Evolutionary conservation across 2,888 invertebrate species (phyloP).

Genomic region (Caenorhabditis sp.): DNA sequence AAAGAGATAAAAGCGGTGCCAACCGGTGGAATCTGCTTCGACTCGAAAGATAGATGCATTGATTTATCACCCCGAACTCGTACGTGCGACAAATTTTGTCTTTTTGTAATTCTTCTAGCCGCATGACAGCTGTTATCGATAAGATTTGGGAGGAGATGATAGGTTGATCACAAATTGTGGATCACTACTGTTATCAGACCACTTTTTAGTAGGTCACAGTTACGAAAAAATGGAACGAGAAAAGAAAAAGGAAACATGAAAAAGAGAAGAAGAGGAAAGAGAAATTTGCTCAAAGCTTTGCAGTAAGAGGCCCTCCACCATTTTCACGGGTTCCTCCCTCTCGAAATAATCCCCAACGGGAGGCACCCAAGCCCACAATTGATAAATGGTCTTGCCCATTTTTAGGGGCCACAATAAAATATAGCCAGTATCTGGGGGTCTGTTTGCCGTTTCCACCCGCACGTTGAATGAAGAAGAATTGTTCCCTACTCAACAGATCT

Average conservation of each 20-base stretch:
- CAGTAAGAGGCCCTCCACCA: constrained; percentile 11
- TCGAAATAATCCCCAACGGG: constrained; percentile 58
- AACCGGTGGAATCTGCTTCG: no score
- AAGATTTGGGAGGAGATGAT: background rate
- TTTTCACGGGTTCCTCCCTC: constrained; percentile 27
- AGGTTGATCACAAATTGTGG: background rate
- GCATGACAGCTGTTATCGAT: constrained; percentile 35
- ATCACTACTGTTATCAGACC: no score
- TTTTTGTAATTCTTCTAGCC: constrained; percentile 33
- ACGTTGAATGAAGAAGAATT: constrained; percentile 51
- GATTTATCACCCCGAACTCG: constrained; percentile 37
- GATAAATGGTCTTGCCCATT: constrained; percentile 58
- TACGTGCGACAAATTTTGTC: constrained; percentile 32
- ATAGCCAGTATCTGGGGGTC: constrained; percentile 34
- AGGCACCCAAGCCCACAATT: constrained; percentile 47
- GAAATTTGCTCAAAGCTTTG: constrained; percentile 14
- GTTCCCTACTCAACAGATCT: constrained; percentile 51
- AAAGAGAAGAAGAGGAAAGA: constrained; percentile 14
- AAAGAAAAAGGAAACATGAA: background rate
- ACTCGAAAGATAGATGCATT: constrained; percentile 27
- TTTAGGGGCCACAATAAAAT: constrained; percentile 53
- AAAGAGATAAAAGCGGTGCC: constrained; percentile 8
- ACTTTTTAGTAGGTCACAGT: no score
- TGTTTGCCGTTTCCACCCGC: constrained; percentile 8
- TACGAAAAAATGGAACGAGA: background rate